phyloP scores from a whole-genome alignment of 2,888 invertebrate genomes.

The Cantharis lateralis region DNA sequence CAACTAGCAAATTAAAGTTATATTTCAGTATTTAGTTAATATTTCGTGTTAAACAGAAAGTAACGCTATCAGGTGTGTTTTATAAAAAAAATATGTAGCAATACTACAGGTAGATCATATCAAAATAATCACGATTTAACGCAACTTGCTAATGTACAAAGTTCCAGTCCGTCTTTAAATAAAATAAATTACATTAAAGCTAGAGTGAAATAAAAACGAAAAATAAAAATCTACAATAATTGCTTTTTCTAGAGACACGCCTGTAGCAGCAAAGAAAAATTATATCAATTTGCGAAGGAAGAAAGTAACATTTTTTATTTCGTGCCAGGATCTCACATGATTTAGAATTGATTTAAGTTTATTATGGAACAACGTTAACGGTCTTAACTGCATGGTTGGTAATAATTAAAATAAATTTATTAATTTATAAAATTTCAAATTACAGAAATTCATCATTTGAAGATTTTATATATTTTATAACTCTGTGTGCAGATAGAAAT shows the following conservation, averaged over 20 bases:
- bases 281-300: slow-evolving; percentile 26
- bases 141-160: not conserved
- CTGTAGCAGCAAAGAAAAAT: slow-evolving; percentile 26
- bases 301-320: slow-evolving; percentile 8
- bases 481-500: not conserved
- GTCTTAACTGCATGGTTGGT: not conserved
- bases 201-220: slow-evolving; percentile 15
- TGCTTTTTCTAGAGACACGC: slow-evolving; percentile 29
- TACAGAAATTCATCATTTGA: not conserved
- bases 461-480: not conserved
- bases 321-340: not conserved
- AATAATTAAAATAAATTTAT: not conserved
- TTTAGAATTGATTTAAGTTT: not conserved
- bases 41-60: not conserved
- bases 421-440: not conserved
- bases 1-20: not conserved
- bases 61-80: not conserved
- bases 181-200: slow-evolving; percentile 21
- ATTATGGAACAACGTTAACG: not conserved
- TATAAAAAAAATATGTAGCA: not conserved
- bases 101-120: not conserved
- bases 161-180: slow-evolving; percentile 1
- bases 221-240: slow-evolving; percentile 25
- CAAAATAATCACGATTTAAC: not conserved
- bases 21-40: not conserved